Conservation (phyloP, 1,140 invertebrate genomes). For the Aethina tumida region DNA sequence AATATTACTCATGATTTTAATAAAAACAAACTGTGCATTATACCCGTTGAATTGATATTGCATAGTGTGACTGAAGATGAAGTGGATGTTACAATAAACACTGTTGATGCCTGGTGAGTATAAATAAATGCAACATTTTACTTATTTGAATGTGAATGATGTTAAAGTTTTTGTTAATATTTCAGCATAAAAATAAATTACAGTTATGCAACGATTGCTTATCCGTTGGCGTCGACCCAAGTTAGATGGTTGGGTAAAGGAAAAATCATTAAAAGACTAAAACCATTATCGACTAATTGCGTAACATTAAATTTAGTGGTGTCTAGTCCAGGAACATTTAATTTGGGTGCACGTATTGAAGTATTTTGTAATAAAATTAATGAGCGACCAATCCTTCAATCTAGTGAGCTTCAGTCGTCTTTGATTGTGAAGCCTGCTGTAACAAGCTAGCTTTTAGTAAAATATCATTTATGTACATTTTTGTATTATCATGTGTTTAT, state of each 20-base stretch:
- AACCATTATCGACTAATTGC: slow-evolving; percentile 26
- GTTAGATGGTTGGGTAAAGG: slow-evolving; percentile 31
- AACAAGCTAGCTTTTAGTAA: slow-evolving; percentile 17
- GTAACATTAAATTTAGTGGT: slow-evolving; percentile 27
- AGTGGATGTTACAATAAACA: slow-evolving; percentile 29
- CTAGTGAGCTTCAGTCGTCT: slow-evolving; percentile 28
- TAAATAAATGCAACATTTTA: background rate
- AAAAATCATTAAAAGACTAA: slow-evolving; percentile 21
- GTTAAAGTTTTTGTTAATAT: slow-evolving; percentile 1
- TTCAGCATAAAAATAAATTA: slow-evolving; percentile 1
- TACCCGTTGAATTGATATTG: slow-evolving; percentile 43
- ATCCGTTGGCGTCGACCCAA: slow-evolving; percentile 22
- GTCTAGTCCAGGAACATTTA: slow-evolving; percentile 30
- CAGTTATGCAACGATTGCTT: background rate
- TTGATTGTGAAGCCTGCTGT: slow-evolving; percentile 31
- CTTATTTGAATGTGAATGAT: background rate
- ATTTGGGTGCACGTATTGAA: slow-evolving; percentile 31
- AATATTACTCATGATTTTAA: slow-evolving; percentile 43
- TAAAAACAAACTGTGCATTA: slow-evolving; percentile 39
- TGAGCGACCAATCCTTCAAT: slow-evolving; percentile 24
- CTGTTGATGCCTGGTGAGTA: slow-evolving; percentile 25
- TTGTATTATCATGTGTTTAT: slow-evolving; percentile 2
- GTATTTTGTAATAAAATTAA: slow-evolving; percentile 25
- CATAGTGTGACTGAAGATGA: slow-evolving; percentile 27
- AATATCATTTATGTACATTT: slow-evolving; percentile 7